Conservation (phyloP, 2,888 invertebrate genomes). For the Hypolimnas misippus region DNA sequence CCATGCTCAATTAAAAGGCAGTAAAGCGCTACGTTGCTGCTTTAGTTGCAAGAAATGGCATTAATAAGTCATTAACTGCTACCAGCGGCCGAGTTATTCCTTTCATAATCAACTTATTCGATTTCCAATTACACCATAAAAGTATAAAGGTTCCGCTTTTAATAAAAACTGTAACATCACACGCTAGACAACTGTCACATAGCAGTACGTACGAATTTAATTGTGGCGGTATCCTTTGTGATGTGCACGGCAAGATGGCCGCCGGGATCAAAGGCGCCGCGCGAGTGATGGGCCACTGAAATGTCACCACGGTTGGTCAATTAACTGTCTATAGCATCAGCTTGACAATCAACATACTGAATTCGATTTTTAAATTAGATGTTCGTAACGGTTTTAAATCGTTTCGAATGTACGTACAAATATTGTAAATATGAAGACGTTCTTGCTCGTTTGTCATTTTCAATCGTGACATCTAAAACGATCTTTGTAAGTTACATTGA, state of each 20-base stretch:
- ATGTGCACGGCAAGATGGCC: conserved; percentile 66
- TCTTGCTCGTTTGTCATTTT: neutral
- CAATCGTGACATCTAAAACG: too few relatives aligned
- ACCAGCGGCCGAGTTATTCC: conserved; percentile 28
- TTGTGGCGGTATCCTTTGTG: conserved; percentile 74
- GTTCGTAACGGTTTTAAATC: too few relatives aligned
- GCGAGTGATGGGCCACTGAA: conserved; percentile 68
- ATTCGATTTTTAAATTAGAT: conserved; percentile 29
- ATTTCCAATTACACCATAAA: conserved; percentile 57
- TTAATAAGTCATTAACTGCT: conserved; percentile 32
- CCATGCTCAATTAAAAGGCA: conserved; percentile 21
- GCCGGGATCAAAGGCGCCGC: conserved; percentile 70
- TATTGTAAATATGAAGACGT: neutral
- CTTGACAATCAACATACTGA: conserved; percentile 26
- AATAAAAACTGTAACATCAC: conserved; percentile 57
- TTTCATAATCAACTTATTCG: conserved; percentile 48
- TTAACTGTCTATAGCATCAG: conserved; percentile 57
- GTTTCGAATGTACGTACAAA: too few relatives aligned
- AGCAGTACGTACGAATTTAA: conserved; percentile 79
- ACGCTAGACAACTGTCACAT: conserved; percentile 78
- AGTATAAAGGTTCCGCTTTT: conserved; percentile 47
- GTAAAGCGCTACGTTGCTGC: conserved; percentile 13
- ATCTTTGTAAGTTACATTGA: too few relatives aligned
- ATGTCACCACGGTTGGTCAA: conserved; percentile 81
- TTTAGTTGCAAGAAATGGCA: conserved; percentile 19